Conservation (phyloP, 2,888 invertebrate genomes). For the Phoronis australis region DNA sequence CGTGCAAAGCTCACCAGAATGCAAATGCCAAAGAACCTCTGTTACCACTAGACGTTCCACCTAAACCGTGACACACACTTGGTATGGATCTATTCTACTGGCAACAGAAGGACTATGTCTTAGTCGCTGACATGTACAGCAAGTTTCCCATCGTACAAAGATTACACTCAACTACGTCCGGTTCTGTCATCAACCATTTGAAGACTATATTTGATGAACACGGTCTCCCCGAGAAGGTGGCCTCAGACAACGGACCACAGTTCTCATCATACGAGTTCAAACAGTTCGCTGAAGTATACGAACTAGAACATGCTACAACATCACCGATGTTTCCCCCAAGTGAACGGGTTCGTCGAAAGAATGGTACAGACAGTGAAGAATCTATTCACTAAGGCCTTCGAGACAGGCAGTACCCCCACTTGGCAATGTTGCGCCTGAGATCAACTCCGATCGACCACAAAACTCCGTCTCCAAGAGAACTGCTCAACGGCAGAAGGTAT, state of each 20-base stretch:
- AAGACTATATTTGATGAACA: constrained; percentile 1
- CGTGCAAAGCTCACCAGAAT: too few relatives aligned
- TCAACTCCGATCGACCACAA: too few relatives aligned
- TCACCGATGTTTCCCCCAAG: too few relatives aligned
- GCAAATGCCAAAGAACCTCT: too few relatives aligned
- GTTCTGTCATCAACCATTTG: constrained; percentile 1
- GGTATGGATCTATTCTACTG: background rate
- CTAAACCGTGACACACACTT: background rate
- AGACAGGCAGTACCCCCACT: background rate
- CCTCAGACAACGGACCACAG: too few relatives aligned
- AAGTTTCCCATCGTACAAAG: constrained; percentile 4
- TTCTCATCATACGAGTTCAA: too few relatives aligned
- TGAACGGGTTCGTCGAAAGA: too few relatives aligned
- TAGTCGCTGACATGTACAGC: constrained; percentile 2
- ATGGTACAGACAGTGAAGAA: constrained; percentile 6
- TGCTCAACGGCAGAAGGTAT: too few relatives aligned
- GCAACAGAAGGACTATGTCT: too few relatives aligned
- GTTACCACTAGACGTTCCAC: background rate
- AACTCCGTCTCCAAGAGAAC: too few relatives aligned
- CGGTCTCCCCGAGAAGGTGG: background rate
- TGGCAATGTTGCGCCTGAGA: too few relatives aligned
- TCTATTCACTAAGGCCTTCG: background rate
- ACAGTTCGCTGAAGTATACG: background rate
- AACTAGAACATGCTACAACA: too few relatives aligned
- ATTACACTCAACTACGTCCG: background rate